Evolutionary conservation across 2,797 vertebrate genomes (phyloP).

Genomic region (Melopsittacus undulatus): DNA sequence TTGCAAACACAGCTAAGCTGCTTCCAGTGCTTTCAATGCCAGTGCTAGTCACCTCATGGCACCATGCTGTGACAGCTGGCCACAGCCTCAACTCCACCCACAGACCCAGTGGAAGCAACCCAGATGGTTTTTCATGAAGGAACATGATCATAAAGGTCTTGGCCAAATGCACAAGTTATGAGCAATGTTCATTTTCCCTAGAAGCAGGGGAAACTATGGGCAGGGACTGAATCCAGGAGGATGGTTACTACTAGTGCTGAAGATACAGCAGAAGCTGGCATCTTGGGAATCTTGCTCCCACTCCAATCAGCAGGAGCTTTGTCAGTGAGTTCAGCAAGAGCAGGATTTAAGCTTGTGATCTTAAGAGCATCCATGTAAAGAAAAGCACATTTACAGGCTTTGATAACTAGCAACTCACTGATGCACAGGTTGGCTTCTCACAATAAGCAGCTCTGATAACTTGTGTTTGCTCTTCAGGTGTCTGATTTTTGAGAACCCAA

Average conservation of each 20-base stretch:
- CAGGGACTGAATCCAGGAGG: not conserved
- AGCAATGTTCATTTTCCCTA: not conserved
- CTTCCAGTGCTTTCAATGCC: fast-evolving
- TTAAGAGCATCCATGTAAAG: not conserved
- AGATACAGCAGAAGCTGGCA: not conserved
- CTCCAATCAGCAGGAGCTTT: not conserved
- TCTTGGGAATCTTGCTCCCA: not conserved
- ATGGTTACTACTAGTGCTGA: not conserved
- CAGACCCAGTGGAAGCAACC: not conserved
- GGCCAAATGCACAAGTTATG: not conserved
- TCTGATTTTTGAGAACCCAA: not conserved
- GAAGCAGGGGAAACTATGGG: not conserved
- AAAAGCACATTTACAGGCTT: not conserved
- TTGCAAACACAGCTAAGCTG: not conserved
- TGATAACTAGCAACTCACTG: not conserved
- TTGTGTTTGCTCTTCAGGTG: not conserved
- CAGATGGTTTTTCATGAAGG: not conserved
- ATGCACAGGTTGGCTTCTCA: not conserved
- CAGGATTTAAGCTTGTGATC: not conserved
- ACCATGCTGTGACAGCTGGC: not conserved
- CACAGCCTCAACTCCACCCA: not conserved
- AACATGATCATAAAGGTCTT: not conserved
- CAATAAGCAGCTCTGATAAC: not conserved
- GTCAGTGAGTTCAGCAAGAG: not conserved
- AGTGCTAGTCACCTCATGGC: not conserved